A percentile compares a stretch with the other conserved stretches of the same genome.
Conservation (phyloP, 2,888 invertebrate species). For the Arctia plantaginis region DNA sequence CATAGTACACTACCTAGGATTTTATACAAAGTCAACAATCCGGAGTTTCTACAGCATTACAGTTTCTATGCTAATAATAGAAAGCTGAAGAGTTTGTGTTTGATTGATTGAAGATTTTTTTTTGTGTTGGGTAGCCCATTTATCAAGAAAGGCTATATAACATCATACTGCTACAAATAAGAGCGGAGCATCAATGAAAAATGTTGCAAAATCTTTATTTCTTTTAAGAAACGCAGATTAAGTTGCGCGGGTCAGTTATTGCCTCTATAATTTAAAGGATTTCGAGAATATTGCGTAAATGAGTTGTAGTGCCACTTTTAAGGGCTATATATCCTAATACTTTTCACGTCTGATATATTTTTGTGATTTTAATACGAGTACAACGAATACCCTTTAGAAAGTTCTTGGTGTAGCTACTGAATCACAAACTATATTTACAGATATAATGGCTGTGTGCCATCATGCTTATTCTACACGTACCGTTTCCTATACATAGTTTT, state of each 20-base stretch:
- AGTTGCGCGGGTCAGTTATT: not conserved
- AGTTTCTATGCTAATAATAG: not conserved
- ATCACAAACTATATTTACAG: constrained; percentile 19
- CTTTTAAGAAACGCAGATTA: not conserved
- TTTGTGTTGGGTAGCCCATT: not conserved
- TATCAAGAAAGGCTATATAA: not conserved
- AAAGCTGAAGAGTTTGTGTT: not conserved
- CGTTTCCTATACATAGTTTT: constrained; percentile 24
- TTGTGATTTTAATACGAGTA: not conserved
- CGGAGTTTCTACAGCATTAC: not conserved
- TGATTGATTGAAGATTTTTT: not conserved
- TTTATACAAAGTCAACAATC: constrained; percentile 39
- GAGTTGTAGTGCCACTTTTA: not conserved
- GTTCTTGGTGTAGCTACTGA: constrained; percentile 9
- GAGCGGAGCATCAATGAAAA: too few species aligned
- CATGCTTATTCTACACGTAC: constrained; percentile 4
- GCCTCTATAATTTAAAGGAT: not conserved
- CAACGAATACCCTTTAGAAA: not conserved
- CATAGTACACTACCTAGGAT: constrained; percentile 25
- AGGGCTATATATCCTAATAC: not conserved
- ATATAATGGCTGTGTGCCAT: constrained; percentile 30
- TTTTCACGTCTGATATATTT: not conserved
- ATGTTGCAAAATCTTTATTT: too few species aligned
- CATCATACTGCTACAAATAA: too few species aligned
- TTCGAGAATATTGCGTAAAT: not conserved